Evolutionary conservation across 2,797 vertebrate genomes (phyloP).

Genomic region (Halcyon leucocephala): DNA sequence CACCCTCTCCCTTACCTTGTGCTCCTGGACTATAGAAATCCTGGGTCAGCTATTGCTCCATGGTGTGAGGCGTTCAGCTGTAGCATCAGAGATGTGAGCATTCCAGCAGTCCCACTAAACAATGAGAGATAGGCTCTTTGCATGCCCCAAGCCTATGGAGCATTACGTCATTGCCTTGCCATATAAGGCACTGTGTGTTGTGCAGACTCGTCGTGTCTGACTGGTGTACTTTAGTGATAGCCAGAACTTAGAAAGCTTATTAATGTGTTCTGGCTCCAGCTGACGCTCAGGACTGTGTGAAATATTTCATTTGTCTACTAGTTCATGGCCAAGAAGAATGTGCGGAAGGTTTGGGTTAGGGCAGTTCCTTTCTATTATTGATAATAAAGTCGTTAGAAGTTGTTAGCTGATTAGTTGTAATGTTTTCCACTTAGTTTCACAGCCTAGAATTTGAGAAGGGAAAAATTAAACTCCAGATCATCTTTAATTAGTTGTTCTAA

Average conservation of each 20-base stretch:
- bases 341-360: constrained; percentile 72
- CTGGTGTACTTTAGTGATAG: constrained; percentile 68
- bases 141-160: constrained; percentile 89
- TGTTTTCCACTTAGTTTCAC: background rate
- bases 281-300: constrained; percentile 67
- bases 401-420: constrained; percentile 16
- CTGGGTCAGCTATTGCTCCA: constrained; percentile 55
- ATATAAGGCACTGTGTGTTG: constrained; percentile 91
- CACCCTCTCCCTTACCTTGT: constrained; percentile 79
- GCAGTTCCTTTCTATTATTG: constrained; percentile 70
- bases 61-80: constrained; percentile 66
- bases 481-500: constrained; percentile 14
- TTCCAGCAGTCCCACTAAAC: constrained; percentile 91
- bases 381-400: constrained; percentile 50
- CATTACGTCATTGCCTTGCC: constrained; percentile 96
- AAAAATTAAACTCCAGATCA: background rate
- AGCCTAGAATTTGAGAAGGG: background rate
- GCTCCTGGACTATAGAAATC: constrained; percentile 34
- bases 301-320: constrained; percentile 68
- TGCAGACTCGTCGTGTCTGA: constrained; percentile 76
- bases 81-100: constrained; percentile 85
- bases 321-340: constrained; percentile 67
- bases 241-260: constrained; percentile 67
- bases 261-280: constrained; percentile 39
- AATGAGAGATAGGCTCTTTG: constrained; percentile 89